Evolutionary conservation across 2,113 vertebrate species (phyloP), one percentile per base, ranked within the genome.

Genomic region (Tilapia sparmanii): DNA sequence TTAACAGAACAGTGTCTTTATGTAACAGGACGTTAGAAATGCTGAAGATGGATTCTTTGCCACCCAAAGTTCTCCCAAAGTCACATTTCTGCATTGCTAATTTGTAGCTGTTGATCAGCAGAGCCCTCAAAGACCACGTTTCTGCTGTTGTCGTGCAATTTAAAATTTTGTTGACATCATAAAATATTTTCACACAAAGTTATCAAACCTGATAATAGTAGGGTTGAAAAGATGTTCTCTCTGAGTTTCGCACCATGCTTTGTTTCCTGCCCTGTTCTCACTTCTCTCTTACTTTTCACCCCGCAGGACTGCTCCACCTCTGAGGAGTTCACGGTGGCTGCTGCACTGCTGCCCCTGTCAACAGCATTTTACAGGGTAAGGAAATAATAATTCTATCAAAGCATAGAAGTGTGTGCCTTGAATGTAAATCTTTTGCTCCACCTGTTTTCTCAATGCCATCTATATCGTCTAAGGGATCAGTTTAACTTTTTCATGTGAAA

Each of bases 301-400:
- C 59, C 89, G 13, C 96, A 99, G 99, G 98, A 99, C 95, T 99
- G 99, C 92, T 99, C 99, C 59, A 98, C 97, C 95, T 98, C 98
- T 35, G 98, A 99, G 92, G 99, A 99, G 91, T 99, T 97, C 85
- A 97, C 94, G 5, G 97, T 99, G 87, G 99, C 99, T 88, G 96
- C 98, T 82, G 97, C 98, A 0, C 94, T 99, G 85, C 96, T 99
- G 61, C 98, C 99, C 80, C 96, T 99, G 91, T 98, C 97, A 1
- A 98, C 98, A 82, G 98, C 97, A 83, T 99, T 99, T 96, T 99
- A 98, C 91, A 96, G 98, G 97, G 99, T 99, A 95, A 98, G 98
- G 81, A 71, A 54, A 81, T 45, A 0, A 31, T 29, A 63, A 63
- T 63, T 63, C 16, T 19, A 29, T 9, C 2, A 35, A 47, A 24